Conservation (phyloP, 2,797 vertebrate genomes). For the Gambelia wislizenii region DNA sequence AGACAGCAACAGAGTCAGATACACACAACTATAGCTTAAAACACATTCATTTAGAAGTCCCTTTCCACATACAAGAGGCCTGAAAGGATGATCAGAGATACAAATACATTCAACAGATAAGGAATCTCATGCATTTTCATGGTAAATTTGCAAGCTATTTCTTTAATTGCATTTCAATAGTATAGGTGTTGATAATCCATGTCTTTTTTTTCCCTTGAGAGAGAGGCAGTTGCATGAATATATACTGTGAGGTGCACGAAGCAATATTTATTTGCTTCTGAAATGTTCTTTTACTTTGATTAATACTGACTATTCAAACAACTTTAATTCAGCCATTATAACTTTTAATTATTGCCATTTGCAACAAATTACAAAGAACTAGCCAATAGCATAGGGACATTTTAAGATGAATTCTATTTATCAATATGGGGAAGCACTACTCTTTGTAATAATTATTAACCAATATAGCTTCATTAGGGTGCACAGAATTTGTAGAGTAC, state of each 20-base stretch:
- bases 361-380: not conserved
- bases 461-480: not conserved
- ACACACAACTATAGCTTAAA: not conserved
- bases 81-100: not conserved
- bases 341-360: not conserved
- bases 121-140: conserved; percentile 18
- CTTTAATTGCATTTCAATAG: conserved; percentile 32
- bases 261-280: not conserved
- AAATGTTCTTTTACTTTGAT: not conserved
- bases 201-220: not conserved
- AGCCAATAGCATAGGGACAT: not conserved
- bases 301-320: not conserved
- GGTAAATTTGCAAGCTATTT: conserved; percentile 40
- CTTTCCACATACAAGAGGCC: not conserved
- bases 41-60: not conserved
- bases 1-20: not conserved
- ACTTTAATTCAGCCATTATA: not conserved
- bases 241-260: not conserved
- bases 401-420: not conserved
- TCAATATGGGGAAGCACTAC: not conserved
- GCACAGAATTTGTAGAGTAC: not conserved
- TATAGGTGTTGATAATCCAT: not conserved
- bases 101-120: conserved; percentile 39
- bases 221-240: too few relatives aligned
- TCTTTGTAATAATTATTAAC: not conserved